Evolutionary conservation across 2,888 invertebrate species (phyloP).

Genomic region (Drosophila nigritarsus): DNA sequence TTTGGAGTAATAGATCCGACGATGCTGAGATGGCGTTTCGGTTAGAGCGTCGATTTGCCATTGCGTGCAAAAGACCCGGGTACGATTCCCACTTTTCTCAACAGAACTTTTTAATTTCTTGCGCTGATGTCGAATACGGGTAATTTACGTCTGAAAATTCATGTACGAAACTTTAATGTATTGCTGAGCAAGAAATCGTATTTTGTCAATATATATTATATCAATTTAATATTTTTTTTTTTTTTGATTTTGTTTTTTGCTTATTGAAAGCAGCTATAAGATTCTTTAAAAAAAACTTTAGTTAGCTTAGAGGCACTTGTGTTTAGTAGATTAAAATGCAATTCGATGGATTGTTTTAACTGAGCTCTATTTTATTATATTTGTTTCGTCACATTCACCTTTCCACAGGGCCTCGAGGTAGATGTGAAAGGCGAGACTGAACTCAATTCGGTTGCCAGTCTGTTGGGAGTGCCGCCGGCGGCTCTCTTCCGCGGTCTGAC

Average conservation of each 20-base stretch:
- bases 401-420: constrained; percentile 88
- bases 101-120: constrained; percentile 56
- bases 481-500: constrained; percentile 90
- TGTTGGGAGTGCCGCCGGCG: constrained; percentile 88
- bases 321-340: not conserved
- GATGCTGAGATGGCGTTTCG: constrained; percentile 39
- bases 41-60: constrained; percentile 3
- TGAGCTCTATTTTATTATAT: not conserved
- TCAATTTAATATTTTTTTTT: not conserved
- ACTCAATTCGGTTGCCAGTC: constrained; percentile 93
- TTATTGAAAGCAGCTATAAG: not conserved
- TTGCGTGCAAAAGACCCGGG: not conserved
- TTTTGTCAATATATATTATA: constrained; percentile 12
- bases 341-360: not conserved
- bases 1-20: accelerated
- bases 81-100: constrained; percentile 22
- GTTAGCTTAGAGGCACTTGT: not conserved
- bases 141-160: constrained; percentile 84
- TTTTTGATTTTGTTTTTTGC: not conserved
- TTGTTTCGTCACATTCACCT: not conserved
- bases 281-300: not conserved
- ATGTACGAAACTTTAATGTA: constrained; percentile 68
- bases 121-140: constrained; percentile 82
- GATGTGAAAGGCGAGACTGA: constrained; percentile 93
- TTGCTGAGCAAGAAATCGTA: constrained; percentile 77